Conservation (phyloP, 2,113 vertebrate species). For the Myotis davidii region DNA sequence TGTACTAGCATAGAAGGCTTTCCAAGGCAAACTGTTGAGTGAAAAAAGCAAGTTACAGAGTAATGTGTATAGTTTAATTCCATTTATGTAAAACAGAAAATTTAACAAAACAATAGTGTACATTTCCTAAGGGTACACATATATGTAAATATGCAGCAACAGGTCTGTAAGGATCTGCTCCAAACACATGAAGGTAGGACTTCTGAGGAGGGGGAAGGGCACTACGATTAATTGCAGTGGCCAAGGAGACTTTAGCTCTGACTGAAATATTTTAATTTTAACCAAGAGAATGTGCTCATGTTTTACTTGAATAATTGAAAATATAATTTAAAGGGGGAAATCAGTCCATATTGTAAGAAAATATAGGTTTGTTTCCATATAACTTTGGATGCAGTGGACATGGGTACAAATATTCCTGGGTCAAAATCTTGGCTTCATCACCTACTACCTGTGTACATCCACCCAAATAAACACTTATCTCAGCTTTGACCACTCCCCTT, state of each 20-base stretch:
- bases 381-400: neutral
- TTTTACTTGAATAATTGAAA: constrained; percentile 10
- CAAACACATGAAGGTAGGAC: neutral
- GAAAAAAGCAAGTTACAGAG: neutral
- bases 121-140: neutral
- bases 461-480: neutral
- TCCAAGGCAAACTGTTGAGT: neutral
- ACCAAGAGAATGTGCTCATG: neutral
- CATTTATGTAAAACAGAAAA: neutral
- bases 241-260: neutral
- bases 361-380: neutral
- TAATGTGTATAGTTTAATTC: neutral
- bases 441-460: neutral
- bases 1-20: neutral
- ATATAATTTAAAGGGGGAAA: neutral
- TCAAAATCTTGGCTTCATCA: neutral
- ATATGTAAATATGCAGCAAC: neutral
- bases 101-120: neutral
- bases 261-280: neutral
- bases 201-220: neutral
- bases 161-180: neutral
- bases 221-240: neutral
- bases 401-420: neutral
- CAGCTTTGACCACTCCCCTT: neutral
- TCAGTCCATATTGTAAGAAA: neutral